Percentiles rank a stretch among this genome's conserved stretches.
Conservation (phyloP, 2,797 vertebrate genomes). For the Xenentodon cancila region DNA sequence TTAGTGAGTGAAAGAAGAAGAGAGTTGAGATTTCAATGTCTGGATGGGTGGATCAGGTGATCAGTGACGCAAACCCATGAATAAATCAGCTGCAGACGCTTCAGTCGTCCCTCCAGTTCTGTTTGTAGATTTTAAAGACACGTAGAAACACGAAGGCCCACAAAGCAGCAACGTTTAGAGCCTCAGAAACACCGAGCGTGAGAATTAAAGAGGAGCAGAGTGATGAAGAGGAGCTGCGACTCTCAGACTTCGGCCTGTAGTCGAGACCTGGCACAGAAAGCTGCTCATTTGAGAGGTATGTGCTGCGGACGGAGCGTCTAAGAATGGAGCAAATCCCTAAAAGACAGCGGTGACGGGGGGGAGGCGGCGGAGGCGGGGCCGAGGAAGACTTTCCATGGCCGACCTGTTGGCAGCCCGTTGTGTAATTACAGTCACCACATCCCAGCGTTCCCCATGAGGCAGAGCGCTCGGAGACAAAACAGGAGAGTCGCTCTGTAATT, state of each 20-base stretch:
- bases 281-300: conserved; percentile 40
- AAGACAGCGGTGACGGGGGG: conserved; percentile 9
- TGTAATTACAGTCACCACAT: conserved; percentile 47
- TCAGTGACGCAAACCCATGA: too few relatives aligned
- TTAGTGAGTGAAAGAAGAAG: not conserved
- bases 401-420: conserved; percentile 60
- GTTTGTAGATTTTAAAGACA: not conserved
- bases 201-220: conserved; percentile 14
- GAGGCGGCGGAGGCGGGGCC: not conserved
- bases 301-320: conserved; percentile 27
- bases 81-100: too few relatives aligned
- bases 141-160: not conserved
- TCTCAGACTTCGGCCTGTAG: too few relatives aligned
- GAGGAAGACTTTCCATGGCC: conserved; percentile 79
- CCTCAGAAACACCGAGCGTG: not conserved
- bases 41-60: too few relatives aligned
- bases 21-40: too few relatives aligned
- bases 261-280: conserved; percentile 1
- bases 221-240: conserved; percentile 25
- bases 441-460: conserved; percentile 41
- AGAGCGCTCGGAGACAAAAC: conserved; percentile 36
- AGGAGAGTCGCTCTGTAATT: conserved; percentile 26
- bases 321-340: conserved; percentile 51
- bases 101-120: too few relatives aligned
- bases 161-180: not conserved